Percentiles rank a stretch among this genome's conserved stretches.
These are phyloP conservation scores for Eospalax fontanierii DNA, from an alignment of 2,797 vertebrate species.

Conservation along the genomic window DNA sequence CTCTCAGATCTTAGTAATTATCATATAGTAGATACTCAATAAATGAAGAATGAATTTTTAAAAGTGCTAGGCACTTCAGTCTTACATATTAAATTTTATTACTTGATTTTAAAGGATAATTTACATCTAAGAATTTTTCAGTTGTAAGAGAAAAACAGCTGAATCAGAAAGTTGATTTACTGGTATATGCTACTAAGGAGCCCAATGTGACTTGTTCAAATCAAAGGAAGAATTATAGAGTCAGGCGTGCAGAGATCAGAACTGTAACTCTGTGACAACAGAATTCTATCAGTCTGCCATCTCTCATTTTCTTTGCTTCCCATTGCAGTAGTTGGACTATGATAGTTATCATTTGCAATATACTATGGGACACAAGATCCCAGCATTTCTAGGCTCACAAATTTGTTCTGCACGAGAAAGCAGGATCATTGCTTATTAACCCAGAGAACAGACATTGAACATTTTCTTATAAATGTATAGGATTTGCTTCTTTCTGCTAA, in stretches of 20 bases:
- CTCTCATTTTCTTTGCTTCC: background rate
- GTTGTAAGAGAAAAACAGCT: background rate
- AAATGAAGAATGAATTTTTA: background rate
- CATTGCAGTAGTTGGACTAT: background rate
- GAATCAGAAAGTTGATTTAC: background rate
- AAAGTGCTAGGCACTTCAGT: background rate
- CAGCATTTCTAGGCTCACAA: background rate
- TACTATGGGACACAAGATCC: too few species aligned
- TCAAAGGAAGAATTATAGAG: background rate
- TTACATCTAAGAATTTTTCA: background rate
- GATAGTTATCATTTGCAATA: background rate
- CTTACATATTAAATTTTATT: background rate
- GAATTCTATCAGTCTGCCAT: background rate
- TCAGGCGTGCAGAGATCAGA: background rate
- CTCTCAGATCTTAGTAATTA: background rate
- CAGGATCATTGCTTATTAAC: background rate
- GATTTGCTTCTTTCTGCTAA: background rate
- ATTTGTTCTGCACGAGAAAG: background rate
- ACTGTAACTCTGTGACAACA: background rate
- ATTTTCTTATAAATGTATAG: background rate
- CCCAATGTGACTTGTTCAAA: background rate
- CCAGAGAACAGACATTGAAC: background rate
- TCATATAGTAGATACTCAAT: background rate
- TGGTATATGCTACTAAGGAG: background rate
- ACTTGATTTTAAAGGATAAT: background rate